Evolutionary conservation across 1,140 invertebrate species (phyloP), one percentile per base, ranked within the genome.

Genomic region (Drosophila ambigua): DNA sequence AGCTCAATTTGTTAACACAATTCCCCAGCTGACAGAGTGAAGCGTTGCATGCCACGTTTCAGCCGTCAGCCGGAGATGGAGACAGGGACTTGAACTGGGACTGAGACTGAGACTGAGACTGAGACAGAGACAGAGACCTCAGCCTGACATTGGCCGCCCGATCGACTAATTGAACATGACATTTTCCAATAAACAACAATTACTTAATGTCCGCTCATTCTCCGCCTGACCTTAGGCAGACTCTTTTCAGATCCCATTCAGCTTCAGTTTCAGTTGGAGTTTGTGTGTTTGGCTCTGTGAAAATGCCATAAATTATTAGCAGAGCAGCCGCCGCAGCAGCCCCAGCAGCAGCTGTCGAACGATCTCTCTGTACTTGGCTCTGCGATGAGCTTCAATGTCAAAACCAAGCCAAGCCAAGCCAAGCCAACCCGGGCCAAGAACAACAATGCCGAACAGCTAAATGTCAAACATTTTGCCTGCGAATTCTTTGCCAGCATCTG

Each of bases 161-260:
- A 49, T 57, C 63, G 61, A 69, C 65, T 88, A 87, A 85, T 88
- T 85, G 82, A 87, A 85, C 83, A 85, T 85, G 82, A 82, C 78
- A 85, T 85, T 85, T 85, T 72, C 69, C 77, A 85, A 84, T 84
- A 85, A 87, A 74, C 77, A 60, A 84, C 81, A 87, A 85, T 87
- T 83, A 80, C 79, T 74, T 85, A 84, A 74, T 81, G 64, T 63
- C 58, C 71, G 41, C 59, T 16, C 51, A 35, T 31, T 45, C 26
- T 35, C 64, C 48, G 68, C 49, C 61, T 84, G 77, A 84, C 81
- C 81, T 81, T 81, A 81, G 60, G 39, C 63, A 41, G 41, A 5
- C 31, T 48, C 62, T 44, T 54, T 28, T 58, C 28, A 45, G 44
- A 23, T 57, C 23, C 23, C 65, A 51, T 55, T 50, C 24, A 48